These are phyloP conservation scores for Saxicola maurus DNA, from an alignment of 2,797 vertebrate species.

Conservation along the genomic window DNA sequence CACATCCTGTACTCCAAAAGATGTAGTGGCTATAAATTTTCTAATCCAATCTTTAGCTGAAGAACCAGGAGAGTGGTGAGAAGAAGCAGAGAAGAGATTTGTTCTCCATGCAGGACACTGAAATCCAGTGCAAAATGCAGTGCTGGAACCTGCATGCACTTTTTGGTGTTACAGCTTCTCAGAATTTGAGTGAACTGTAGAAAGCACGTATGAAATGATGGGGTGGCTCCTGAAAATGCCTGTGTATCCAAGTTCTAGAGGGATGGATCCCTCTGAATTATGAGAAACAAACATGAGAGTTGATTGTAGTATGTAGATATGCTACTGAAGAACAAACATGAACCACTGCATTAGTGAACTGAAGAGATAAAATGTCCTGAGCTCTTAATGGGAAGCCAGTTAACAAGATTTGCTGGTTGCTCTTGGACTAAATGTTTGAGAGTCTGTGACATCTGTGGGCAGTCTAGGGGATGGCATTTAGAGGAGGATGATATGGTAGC, in stretches of 20 bases:
- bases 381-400: neutral
- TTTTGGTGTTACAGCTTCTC: neutral
- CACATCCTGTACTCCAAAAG: neutral
- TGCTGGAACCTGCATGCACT: neutral
- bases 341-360: neutral
- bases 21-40: neutral
- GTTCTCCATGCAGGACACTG: rapidly evolving
- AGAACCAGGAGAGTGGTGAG: neutral
- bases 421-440: neutral
- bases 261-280: neutral
- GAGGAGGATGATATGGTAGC: neutral
- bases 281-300: neutral
- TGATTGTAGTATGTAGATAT: neutral
- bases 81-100: neutral
- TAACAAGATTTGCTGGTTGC: neutral
- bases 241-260: neutral
- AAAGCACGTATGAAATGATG: neutral
- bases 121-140: neutral
- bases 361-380: neutral
- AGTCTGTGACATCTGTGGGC: neutral
- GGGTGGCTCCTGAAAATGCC: neutral
- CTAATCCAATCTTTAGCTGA: neutral
- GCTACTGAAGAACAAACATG: neutral
- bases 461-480: neutral
- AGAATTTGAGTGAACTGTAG: neutral